Evolutionary conservation across 2,888 invertebrate genomes (phyloP).

Genomic region (Drosophila kuntzei): DNA sequence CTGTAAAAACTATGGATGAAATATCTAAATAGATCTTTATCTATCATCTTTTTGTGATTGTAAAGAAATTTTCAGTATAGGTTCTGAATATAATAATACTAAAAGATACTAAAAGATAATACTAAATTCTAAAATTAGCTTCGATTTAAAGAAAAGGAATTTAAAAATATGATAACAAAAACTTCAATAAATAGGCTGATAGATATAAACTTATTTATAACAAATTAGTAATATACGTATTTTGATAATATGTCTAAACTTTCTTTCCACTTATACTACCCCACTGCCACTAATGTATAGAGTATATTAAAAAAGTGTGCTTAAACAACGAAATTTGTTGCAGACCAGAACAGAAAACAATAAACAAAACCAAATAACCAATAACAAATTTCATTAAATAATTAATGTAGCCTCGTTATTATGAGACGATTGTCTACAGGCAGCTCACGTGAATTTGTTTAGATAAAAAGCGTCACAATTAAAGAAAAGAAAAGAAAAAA

Average conservation of each 20-base stretch:
- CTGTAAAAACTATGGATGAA: neutral
- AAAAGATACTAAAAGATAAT: no score
- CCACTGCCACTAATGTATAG: neutral
- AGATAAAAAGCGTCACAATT: slow-evolving; percentile 73
- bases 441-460: slow-evolving; percentile 78
- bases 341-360: slow-evolving; percentile 1
- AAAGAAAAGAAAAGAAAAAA: slow-evolving; percentile 6
- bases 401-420: slow-evolving; percentile 63
- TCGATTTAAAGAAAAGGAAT: no score
- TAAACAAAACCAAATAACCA: slow-evolving; percentile 12
- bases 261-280: neutral
- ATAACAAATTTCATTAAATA: slow-evolving; percentile 58
- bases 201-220: no score
- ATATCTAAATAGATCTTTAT: neutral
- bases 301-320: slow-evolving; percentile 16
- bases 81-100: neutral
- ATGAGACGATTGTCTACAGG: slow-evolving; percentile 39
- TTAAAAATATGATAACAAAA: neutral
- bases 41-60: neutral
- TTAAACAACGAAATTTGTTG: slow-evolving; percentile 21
- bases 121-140: no score
- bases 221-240: no score
- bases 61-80: neutral
- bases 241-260: neutral
- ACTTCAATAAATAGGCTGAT: no score